Base-by-base conservation (phyloP, 92 coral and sea anemone genomes). In the Zoanthus solanderi region DNA sequence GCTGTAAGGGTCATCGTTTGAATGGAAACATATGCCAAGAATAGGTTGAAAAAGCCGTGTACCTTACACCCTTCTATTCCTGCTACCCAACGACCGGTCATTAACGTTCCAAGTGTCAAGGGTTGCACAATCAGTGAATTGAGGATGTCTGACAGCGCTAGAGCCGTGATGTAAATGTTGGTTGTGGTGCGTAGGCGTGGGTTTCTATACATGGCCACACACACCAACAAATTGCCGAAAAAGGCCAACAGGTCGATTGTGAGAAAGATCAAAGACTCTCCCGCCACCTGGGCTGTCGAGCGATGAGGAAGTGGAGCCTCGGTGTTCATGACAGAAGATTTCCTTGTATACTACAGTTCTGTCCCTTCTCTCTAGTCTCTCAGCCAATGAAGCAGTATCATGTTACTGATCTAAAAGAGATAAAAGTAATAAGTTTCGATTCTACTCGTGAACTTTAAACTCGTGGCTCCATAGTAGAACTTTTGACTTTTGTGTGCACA, bases 1-100 rank as follows among this genome's bases (percentile, higher is more conserved):
- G 85, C 85, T 3, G 85, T 81, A 42, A 81, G 63, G 11, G 85
- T 65, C 85, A 81, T 81, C 37, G 85, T 81, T n/a, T 81, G 85
- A 34, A 81, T 81, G 3, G 85, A 81, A 7, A 81, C 75, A 13
- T 81, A 81, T 8, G 61, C 61, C 4, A 81, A 50, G 18, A 60
- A 81, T 12, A 81, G 75, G 72, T 81, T 81, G 74, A 81, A 81
- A 14, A 81, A 81, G 9, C 85, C 85, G 60, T 81, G 85, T 11
- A 81, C 75, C 29, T 81, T 81, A 12, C 85, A 81, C 11, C 85
- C 85, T 7, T 67, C 63, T 0, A 12, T 47, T 66, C 85, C 85
- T 17, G 85, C 75, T 6, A 81, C 85, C 85, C 85, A 81, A 0
- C 74, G 30, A 0, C 85, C 85, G 2, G 85, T 81, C 75, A 81